phyloP scores from a whole-genome alignment of 2,888 invertebrate species.

The Ligdia adustata region DNA sequence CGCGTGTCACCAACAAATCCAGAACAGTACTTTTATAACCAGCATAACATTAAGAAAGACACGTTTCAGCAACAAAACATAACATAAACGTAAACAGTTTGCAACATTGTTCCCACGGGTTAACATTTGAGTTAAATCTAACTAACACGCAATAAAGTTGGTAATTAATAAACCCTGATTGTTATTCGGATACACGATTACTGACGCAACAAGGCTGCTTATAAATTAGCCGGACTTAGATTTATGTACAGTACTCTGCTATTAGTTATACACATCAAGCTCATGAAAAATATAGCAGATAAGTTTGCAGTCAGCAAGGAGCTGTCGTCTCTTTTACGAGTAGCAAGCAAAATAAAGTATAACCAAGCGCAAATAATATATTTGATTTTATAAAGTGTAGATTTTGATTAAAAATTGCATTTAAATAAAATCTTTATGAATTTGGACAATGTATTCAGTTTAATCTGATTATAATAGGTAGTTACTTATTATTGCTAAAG shows the following conservation, averaged over 20 bases:
- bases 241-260: too few relatives aligned
- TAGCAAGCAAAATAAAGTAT: too few relatives aligned
- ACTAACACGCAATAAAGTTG: constrained; percentile 34
- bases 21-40: neutral
- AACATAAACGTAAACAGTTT: constrained; percentile 25
- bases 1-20: neutral
- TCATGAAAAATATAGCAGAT: too few relatives aligned
- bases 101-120: constrained; percentile 38
- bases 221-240: constrained; percentile 12
- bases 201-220: constrained; percentile 43
- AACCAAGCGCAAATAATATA: too few relatives aligned
- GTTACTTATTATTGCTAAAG: too few relatives aligned
- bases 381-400: neutral
- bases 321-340: too few relatives aligned
- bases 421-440: too few relatives aligned
- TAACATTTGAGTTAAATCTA: constrained; percentile 30
- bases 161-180: constrained; percentile 50
- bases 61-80: constrained; percentile 28
- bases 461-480: too few relatives aligned
- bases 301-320: too few relatives aligned
- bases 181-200: constrained; percentile 41
- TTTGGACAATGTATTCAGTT: too few relatives aligned
- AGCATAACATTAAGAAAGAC: constrained; percentile 5
- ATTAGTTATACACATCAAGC: too few relatives aligned
- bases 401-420: too few relatives aligned